Evolutionary conservation across 2,888 invertebrate species (phyloP).

Genomic region (Zygothrica quintamaculata): DNA sequence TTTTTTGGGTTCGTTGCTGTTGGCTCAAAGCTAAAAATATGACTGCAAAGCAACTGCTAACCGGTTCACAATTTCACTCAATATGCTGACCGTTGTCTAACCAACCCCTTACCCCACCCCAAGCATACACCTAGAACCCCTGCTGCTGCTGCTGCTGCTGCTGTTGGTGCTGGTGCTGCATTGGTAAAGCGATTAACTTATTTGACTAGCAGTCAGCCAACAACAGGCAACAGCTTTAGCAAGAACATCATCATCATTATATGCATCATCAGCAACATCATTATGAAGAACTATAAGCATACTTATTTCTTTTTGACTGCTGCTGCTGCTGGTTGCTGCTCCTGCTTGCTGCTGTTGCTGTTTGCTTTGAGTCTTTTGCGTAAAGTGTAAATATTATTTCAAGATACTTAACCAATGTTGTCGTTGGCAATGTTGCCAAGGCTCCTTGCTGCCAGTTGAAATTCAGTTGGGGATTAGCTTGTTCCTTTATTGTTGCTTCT

Average conservation of each 20-base stretch:
- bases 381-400: slow-evolving; percentile 77
- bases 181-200: slow-evolving; percentile 71
- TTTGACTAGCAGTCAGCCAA: slow-evolving; percentile 48
- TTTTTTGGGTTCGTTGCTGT: slow-evolving; percentile 5
- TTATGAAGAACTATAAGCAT: no score
- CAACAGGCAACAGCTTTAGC: slow-evolving; percentile 19
- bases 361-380: slow-evolving; percentile 68
- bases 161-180: slow-evolving; percentile 22
- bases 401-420: slow-evolving; percentile 76
- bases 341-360: slow-evolving; percentile 41
- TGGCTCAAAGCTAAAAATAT: slow-evolving; percentile 66
- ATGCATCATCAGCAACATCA: slow-evolving; percentile 9
- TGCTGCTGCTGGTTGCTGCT: slow-evolving; percentile 7
- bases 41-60: slow-evolving; percentile 40
- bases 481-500: slow-evolving; percentile 31
- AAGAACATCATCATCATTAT: slow-evolving; percentile 10
- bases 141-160: slow-evolving; percentile 1
- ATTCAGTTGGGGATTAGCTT: slow-evolving; percentile 68
- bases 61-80: slow-evolving; percentile 56
- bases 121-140: neutral
- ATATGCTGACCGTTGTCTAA: slow-evolving; percentile 40
- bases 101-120: no score
- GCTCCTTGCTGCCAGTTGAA: slow-evolving; percentile 40
- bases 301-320: no score
- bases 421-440: slow-evolving; percentile 46